Evolutionary conservation across 2,113 vertebrate genomes (phyloP).

Genomic region (Microcebus lehilahytsara): DNA sequence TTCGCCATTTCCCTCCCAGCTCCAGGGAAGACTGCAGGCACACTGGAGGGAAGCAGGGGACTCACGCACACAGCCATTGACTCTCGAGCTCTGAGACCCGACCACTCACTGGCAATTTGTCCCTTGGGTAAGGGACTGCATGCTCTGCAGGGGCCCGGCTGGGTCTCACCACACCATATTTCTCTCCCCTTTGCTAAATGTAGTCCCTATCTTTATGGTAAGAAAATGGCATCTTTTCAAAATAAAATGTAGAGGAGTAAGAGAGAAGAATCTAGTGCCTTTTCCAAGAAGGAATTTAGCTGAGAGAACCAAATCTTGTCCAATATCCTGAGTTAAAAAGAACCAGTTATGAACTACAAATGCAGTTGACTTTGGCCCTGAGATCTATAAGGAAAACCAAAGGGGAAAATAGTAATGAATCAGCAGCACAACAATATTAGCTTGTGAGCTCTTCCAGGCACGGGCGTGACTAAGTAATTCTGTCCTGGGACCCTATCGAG

Average conservation of each 20-base stretch:
- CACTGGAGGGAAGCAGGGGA: not conserved
- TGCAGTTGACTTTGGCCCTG: slow-evolving; percentile 59
- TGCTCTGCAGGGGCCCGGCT: not conserved
- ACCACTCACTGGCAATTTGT: not conserved
- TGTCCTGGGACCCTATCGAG: not conserved
- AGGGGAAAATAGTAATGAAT: not conserved
- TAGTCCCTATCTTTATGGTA: not conserved
- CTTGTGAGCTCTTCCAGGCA: not conserved
- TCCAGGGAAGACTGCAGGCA: not conserved
- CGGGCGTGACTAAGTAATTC: not conserved
- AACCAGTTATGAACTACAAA: slow-evolving; percentile 20
- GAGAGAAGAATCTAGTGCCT: not conserved
- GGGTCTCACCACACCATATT: not conserved
- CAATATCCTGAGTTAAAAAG: not conserved
- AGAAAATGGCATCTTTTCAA: not conserved
- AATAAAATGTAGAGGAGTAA: not conserved
- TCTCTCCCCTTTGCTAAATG: not conserved
- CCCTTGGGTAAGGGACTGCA: too few species aligned
- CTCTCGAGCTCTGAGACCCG: not conserved
- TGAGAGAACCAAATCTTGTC: slow-evolving; percentile 20
- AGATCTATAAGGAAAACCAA: not conserved
- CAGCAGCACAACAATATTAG: not conserved
- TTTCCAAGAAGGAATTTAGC: slow-evolving; percentile 50
- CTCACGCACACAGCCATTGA: not conserved
- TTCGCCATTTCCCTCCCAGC: not conserved